Base-by-base conservation (phyloP, 2,888 invertebrate genomes). In the Podotricha telesiphe region DNA sequence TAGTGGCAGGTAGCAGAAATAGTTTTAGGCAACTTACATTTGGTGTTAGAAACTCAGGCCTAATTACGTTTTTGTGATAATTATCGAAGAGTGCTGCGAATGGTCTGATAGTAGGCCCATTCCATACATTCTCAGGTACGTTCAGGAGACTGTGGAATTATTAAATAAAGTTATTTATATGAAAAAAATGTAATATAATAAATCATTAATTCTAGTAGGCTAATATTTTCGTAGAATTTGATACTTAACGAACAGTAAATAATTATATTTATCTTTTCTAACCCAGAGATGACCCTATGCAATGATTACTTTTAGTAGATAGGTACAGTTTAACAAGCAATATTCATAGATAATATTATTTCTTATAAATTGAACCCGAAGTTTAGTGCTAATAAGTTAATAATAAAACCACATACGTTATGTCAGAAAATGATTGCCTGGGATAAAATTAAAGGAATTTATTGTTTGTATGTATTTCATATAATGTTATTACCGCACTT, bases 51-150 rank as follows among this genome's bases (percentile, higher is more conserved):
- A 95, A 94, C 86, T 97, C 97, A 68, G 94, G 94, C 59, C 94
- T 91, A 64, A 94, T 94, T 17, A 95, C 94, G 75, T 95, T 94
- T 70, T 95, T 93, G 77, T 96, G 94, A 86, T 97, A 98, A 86
- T 97, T 97, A 84, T 97, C 95, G 85, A 96, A 95, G 53, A 97
- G 94, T 19, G 93, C 90, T 59, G 94, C 88, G 62, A 97, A 94
- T 67, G 95, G 95, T 65, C 94, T 91, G 73, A 97, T 95, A 4
- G 96, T 96, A 0, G 95, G 94, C 8, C 95, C 94, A 75, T 94
- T 93, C 84, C 94, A 94, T 20, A 95, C 95, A 75, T 94, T 94
- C 19, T 94, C 86, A 45, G 95, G 94, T 2, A 97, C 95, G 59
- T 85, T 93, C 67, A 97, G 82, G 17, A 97, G 93, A 62, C 97